Base-by-base conservation (phyloP, 2,888 invertebrate genomes). In the Sialis lutaria region DNA sequence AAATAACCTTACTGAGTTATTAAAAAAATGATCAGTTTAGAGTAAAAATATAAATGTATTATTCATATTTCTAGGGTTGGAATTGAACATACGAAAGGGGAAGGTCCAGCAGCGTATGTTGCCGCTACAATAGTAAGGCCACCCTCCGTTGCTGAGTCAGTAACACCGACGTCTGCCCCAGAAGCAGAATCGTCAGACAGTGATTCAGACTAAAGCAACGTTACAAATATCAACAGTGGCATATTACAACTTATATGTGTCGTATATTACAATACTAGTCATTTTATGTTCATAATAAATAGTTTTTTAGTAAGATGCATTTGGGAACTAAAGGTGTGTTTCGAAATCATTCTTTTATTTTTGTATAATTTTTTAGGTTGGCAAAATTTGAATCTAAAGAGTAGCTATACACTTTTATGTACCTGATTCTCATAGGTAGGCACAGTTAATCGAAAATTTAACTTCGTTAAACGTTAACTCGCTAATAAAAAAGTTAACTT, bases 61-160 rank as follows among this genome's bases (percentile, higher is more conserved):
- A 22, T 22, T 22, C 4, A 22, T 22, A 22, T 45, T 54, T 59
- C 31, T 54, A 84, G 83, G 60, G 89, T 92, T 60, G 91, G 88
- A 58, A 89, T 92, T 64, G 90, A 91, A 64, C 86, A 87, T 60
- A 86, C 86, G 47, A 77, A 80, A 58, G 81, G 80, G 12, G 78
- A 81, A 57, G 73, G 75, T 34, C 77, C 78, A 50, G 77, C 75
- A 54, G 77, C 82, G 44, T 82, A 83, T 58, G 64, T 77, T 47
- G 68, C 76, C 42, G 82, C 81, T 40, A 79, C 80, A 6, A 68
- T 71, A 12, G 51, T 63, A 53, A 55, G 68, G 61, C 59, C 62
- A 13, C 55, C 59, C 30, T 58, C 64, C 39, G 58, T 61, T 44
- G 58, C 57, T 40, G 59, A 40, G 57, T 60, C 65, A 40, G 60